Base-by-base conservation (phyloP, 2,888 invertebrate genomes). In the Drosophila dives region DNA sequence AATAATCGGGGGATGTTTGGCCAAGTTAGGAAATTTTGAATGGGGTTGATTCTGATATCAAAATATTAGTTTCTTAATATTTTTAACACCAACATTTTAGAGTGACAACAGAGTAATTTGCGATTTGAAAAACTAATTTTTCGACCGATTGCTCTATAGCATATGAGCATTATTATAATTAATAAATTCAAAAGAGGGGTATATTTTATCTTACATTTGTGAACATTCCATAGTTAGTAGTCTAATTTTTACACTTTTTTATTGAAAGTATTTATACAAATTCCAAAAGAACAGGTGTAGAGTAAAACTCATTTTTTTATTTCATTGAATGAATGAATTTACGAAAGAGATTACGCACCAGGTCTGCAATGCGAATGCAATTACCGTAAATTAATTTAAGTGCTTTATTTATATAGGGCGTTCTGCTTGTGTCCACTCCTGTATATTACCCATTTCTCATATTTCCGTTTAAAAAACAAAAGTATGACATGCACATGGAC, bases 331-430 rank as follows among this genome's bases (percentile, higher is more conserved):
- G n/a, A 42, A 42, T n/a, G 8, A 29, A 34, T 33, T 34, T 23
- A 23, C n/a, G 34, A 38, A 36, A 26, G 23, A n/a, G 42, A 34
- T 34, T 34, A 7, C 17, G 40, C 49, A 63, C 33, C 40, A 54
- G 38, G 40, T 60, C 45, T 56, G 17, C 54, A 63, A 71, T 60
- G 66, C 32, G 64, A 81, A 78, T 66, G 65, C 84, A 71, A 86
- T 77, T 77, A 81, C 69, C 66, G 68, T 63, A 74, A 80, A 86
- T 77, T 81, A 80, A 80, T 74, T 83, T 83, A 66, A 83, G 81
- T 85, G 79, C 61, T 75, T 77, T 77, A 80, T 80, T 81, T 77
- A 61, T 61, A 58, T 34, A 75, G 55, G 68, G 79, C 60, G 69
- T 65, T 40, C 53, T 58, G 73, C 56, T 36, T n/a, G 40, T 56